phyloP scores from a whole-genome alignment of 2,113 vertebrate species.

The Dryoscopus gambensis region DNA sequence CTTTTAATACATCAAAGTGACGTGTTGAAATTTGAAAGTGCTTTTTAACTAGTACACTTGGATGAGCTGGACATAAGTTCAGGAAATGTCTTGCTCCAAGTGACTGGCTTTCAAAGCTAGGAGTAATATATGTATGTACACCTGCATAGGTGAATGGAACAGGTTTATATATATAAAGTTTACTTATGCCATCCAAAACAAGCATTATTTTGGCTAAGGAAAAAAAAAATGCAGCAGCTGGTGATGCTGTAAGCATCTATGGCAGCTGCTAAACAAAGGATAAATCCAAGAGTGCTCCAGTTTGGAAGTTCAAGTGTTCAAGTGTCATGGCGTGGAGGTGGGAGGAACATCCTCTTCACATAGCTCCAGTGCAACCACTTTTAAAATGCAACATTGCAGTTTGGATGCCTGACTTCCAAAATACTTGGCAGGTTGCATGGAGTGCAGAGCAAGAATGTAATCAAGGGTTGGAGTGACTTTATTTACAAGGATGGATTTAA shows the following conservation, averaged over 20 bases:
- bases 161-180: background rate
- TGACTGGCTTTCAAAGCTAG: background rate
- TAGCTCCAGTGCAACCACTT: background rate
- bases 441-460: background rate
- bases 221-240: background rate
- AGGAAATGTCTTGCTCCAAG: background rate
- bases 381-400: background rate
- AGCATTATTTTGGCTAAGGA: background rate
- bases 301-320: background rate
- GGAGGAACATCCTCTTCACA: background rate
- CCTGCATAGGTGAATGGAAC: background rate
- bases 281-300: background rate
- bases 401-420: background rate
- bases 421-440: background rate
- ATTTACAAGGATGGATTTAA: background rate
- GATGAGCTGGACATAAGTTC: background rate
- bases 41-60: background rate
- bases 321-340: background rate
- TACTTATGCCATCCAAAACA: background rate
- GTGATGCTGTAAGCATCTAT: background rate
- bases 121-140: background rate
- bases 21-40: background rate
- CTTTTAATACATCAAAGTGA: background rate
- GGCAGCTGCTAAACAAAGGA: background rate
- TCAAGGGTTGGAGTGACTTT: background rate